phyloP scores from a whole-genome alignment of 1,140 invertebrate species.

The Tetramorium parvispinum region DNA sequence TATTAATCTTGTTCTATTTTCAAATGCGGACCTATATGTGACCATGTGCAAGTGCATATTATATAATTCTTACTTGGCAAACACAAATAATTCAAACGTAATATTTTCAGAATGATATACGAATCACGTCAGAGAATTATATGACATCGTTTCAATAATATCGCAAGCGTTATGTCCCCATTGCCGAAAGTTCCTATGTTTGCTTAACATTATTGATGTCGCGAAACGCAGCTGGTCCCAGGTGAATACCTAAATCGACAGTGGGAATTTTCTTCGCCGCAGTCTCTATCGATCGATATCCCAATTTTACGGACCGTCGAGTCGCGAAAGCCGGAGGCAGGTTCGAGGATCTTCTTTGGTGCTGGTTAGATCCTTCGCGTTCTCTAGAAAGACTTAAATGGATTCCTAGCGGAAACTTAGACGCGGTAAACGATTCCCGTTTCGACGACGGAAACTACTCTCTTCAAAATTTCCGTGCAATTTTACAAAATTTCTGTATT shows the following conservation, averaged over 20 bases:
- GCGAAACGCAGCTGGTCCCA: slow-evolving; percentile 53
- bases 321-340: slow-evolving; percentile 52
- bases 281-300: slow-evolving; percentile 64
- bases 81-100: slow-evolving; percentile 5
- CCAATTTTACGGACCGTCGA: slow-evolving; percentile 73
- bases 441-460: slow-evolving; percentile 12
- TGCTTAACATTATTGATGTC: slow-evolving; percentile 66
- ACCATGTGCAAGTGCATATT: background rate
- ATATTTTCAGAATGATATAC: background rate
- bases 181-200: slow-evolving; percentile 47
- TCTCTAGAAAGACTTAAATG: slow-evolving; percentile 47
- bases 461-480: slow-evolving; percentile 13
- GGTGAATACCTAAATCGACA: slow-evolving; percentile 47
- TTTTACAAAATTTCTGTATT: slow-evolving; percentile 5
- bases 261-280: slow-evolving; percentile 39
- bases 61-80: background rate
- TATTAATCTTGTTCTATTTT: background rate
- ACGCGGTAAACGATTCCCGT: slow-evolving; percentile 41
- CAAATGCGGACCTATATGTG: background rate
- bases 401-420: slow-evolving; percentile 49
- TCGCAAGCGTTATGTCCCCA: background rate
- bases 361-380: slow-evolving; percentile 25
- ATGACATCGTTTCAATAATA: slow-evolving; percentile 27
- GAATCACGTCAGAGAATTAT: background rate
- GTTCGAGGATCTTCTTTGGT: slow-evolving; percentile 31